Evolutionary conservation across 2,797 vertebrate species (phyloP), one percentile per base, ranked within the genome.

Genomic region (Semotilus atromaculatus): DNA sequence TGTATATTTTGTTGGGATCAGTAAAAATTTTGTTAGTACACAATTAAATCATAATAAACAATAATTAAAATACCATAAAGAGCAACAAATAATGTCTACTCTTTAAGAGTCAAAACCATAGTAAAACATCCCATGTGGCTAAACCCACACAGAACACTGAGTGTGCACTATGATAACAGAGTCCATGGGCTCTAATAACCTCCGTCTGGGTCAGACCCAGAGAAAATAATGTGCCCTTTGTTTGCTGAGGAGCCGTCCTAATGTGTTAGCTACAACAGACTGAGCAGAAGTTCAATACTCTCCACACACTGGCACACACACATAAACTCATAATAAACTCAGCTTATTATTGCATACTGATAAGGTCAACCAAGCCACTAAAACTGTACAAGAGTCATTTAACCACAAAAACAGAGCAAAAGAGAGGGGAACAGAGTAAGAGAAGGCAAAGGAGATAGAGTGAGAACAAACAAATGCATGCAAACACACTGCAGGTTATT

Each of bases 321-420:
- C 62, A 76, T 36, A 58, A 76, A 76, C 60, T 38, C 67, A 48
- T 70, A 68, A 86, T 76, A 86, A 75, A 77, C 43, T 40, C 78
- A 31, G 53, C 62, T 45, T 81, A 82, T 82, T 81, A 68, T 68
- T 71, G 60, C 80, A 86, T 76, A 53, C 70, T 86, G 85, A 86
- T 82, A 86, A 86, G 85, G 85, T 86, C 85, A 86, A 34, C 26
- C 72, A 77, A 82, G 51, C 79, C 72, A 78, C 80, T 51, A 31
- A 80, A 86, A 80, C 73, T 81, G 80, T 68, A 81, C 79, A 81
- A 34, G 70, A 84, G 38, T 70, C 68, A 85, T 80, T 80, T 79
- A 84, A 36, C 76, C 67, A 38, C 72, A 66, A 31, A 80, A 81
- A 75, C 19, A 81, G 34, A 76, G 66, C 13, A 51, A 75, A 34